phyloP scores from a whole-genome alignment of 2,888 invertebrate species.

The Doris montereyensis region DNA sequence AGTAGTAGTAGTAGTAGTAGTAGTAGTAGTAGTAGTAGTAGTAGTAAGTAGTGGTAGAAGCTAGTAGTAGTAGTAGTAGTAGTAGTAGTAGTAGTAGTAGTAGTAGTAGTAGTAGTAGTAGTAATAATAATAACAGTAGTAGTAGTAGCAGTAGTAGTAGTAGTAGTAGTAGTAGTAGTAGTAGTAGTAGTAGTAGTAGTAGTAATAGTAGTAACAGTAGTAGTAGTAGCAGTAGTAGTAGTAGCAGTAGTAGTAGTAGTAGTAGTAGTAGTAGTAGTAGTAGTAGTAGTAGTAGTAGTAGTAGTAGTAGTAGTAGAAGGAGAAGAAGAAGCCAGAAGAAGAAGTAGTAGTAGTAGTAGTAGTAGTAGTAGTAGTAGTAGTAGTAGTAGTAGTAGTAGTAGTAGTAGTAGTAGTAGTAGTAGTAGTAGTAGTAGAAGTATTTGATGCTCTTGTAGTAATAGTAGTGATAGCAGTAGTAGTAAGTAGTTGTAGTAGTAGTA shows the following conservation, averaged over 20 bases:
- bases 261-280: constrained; percentile 29
- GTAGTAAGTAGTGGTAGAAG: constrained; percentile 10
- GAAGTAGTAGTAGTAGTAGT: constrained; percentile 32
- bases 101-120: constrained; percentile 35
- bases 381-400: constrained; percentile 35
- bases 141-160: constrained; percentile 38
- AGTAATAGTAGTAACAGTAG: constrained; percentile 29
- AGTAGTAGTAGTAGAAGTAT: constrained; percentile 15
- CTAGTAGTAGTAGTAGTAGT: not conserved
- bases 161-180: constrained; percentile 29
- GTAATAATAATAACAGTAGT: constrained; percentile 37
- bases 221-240: not conserved
- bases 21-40: constrained; percentile 33
- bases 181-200: constrained; percentile 32
- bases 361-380: constrained; percentile 34
- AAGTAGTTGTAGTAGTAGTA: constrained; percentile 31
- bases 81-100: constrained; percentile 37
- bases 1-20: constrained; percentile 36
- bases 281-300: constrained; percentile 37
- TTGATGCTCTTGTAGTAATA: constrained; percentile 31
- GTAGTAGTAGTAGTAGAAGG: constrained; percentile 32
- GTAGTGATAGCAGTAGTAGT: no score
- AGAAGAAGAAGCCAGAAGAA: constrained; percentile 31
- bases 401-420: constrained; percentile 33
- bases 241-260: constrained; percentile 1